Evolutionary conservation across 2,113 vertebrate genomes (phyloP), one percentile per base, ranked within the genome.

Genomic region (Spea bombifrons): DNA sequence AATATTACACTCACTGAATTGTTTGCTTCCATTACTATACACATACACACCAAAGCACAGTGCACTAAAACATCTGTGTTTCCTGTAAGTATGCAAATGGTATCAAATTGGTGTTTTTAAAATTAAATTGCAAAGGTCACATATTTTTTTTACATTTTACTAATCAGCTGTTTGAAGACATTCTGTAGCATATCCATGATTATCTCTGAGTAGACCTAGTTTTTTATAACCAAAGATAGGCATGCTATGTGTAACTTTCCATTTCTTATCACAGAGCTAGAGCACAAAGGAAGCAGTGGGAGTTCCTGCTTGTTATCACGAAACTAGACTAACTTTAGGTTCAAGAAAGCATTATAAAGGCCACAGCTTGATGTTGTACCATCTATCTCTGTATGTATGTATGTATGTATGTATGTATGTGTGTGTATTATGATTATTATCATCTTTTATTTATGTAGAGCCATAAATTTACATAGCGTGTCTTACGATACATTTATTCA

Each of bases 81-180:
- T 80, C 73, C 16, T 85, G 83, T 82, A 81, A 71, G 76, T 79
- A 16, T 30, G 30, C 30, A 30, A 30, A 30, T 30, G 30, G 30
- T 30, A 30, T 30, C 30, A 30, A 30, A 30, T 30, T 30, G 30
- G 30, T 30, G 30, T 30, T 30, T 30, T 30, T 30, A 30, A 30
- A 30, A 30, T 30, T 30, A 30, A 30, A 30, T 30, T 73, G 10
- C 44, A 81, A 84, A 57, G 86, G 87, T 83, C 81, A 0, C 76
- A 84, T 7, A 82, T 7, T 77, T 81, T 74, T 83, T 85, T 71
- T 76, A 75, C 80, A 83, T 86, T 83, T 88, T 88, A 82, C 72
- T 57, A 83, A 90, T 87, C 88, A 90, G 85, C 89, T 90, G 86
- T 86, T 88, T 75, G 76, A 61, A 5, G 80, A 85, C 85, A 85